Evolutionary conservation across 2,113 vertebrate species (phyloP).

Genomic region (Melanostigma gelatinosum): DNA sequence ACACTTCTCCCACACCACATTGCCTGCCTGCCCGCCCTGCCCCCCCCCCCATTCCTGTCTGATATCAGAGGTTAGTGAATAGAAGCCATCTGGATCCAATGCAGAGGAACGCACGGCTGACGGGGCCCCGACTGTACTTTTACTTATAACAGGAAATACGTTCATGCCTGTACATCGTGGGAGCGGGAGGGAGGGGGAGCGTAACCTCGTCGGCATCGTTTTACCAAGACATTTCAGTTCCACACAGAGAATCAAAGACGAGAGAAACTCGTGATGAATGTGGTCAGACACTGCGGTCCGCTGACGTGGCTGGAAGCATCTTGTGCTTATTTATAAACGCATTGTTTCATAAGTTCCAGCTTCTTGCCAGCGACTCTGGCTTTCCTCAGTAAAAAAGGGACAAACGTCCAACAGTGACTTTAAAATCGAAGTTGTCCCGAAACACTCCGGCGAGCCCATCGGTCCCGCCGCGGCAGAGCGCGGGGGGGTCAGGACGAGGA

Average conservation of each 20-base stretch:
- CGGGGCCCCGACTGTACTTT: conserved; percentile 50
- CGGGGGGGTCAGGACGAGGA: neutral
- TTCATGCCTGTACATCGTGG: conserved; percentile 41
- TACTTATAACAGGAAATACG: conserved; percentile 71
- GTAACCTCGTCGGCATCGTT: conserved; percentile 14
- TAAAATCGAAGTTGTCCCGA: neutral
- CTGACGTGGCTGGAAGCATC: conserved; percentile 32
- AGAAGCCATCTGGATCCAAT: conserved; percentile 70
- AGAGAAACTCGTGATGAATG: conserved; percentile 21
- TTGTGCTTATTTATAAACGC: conserved; percentile 30
- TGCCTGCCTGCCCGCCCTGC: neutral
- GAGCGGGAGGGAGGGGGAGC: neutral
- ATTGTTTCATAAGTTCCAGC: neutral
- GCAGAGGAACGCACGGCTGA: conserved; percentile 26
- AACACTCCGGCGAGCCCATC: neutral
- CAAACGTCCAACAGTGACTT: neutral
- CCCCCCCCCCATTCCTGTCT: conserved; percentile 15
- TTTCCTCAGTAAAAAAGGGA: conserved; percentile 3
- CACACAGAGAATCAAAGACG: conserved; percentile 13
- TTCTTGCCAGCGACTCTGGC: neutral
- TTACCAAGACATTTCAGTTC: conserved; percentile 15
- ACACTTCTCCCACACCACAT: neutral
- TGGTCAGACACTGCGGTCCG: conserved; percentile 11
- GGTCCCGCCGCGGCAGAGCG: neutral
- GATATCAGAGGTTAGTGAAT: conserved; percentile 53